Evolutionary conservation across 30 jellyfish, hydroid and myxozoan species (phyloP).

Genomic region (Morbakka virulenta): DNA sequence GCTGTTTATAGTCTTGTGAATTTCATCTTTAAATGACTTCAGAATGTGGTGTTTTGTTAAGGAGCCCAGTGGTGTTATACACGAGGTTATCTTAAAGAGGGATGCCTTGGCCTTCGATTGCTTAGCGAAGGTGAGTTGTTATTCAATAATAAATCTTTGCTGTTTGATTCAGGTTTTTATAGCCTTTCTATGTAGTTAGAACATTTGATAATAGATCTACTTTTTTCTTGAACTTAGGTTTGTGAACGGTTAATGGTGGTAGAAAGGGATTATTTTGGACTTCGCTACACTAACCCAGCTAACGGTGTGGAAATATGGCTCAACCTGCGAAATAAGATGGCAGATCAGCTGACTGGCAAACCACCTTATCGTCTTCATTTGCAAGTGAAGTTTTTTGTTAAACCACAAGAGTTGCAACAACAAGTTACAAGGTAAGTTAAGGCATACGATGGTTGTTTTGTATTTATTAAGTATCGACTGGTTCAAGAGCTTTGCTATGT

Average conservation of each 20-base stretch:
- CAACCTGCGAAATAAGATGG: constrained; percentile 77
- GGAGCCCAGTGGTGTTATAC: constrained; percentile 96
- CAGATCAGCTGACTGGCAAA: constrained; percentile 85
- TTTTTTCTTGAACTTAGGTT: constrained; percentile 7
- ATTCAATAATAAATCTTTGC: neutral
- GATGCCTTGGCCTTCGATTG: constrained; percentile 85
- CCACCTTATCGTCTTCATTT: constrained; percentile 86
- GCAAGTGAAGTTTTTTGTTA: constrained; percentile 79
- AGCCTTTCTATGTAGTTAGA: neutral
- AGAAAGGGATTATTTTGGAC: constrained; percentile 96
- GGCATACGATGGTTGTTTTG: neutral
- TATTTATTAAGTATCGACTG: neutral
- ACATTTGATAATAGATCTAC: neutral
- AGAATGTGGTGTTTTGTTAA: constrained; percentile 96
- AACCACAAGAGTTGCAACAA: constrained; percentile 96
- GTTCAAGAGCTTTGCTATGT: neutral
- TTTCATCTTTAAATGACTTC: neutral
- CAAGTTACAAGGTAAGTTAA: constrained; percentile 79
- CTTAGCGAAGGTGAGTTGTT: constrained; percentile 82
- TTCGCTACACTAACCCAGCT: constrained; percentile 68
- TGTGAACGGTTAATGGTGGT: constrained; percentile 65
- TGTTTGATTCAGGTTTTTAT: neutral
- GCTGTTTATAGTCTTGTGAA: no score
- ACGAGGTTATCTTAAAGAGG: constrained; percentile 77
- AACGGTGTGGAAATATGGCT: constrained; percentile 91